phyloP scores from a whole-genome alignment of 2,888 invertebrate species.

The Sinodicranocentrus sp. region DNA sequence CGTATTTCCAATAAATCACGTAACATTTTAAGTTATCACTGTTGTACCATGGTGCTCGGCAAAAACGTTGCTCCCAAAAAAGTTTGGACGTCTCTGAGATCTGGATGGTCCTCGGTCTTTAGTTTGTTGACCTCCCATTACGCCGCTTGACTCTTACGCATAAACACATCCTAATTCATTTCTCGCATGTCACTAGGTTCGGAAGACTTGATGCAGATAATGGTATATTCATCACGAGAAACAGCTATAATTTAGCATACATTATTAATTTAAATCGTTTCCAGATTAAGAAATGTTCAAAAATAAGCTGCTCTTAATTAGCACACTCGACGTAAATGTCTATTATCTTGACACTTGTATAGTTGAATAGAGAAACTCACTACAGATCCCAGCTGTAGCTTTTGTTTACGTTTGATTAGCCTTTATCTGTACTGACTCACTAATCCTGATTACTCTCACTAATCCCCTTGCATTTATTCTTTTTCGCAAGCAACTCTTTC shows the following conservation, averaged over 20 bases:
- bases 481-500: no score
- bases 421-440: no score
- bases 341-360: no score
- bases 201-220: slow-evolving; percentile 34
- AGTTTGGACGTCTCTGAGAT: slow-evolving; percentile 77
- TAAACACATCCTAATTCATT: slow-evolving; percentile 41
- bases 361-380: no score
- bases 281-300: no score
- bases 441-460: no score
- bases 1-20: neutral
- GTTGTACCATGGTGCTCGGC: slow-evolving; percentile 95
- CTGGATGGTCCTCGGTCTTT: slow-evolving; percentile 83
- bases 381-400: no score
- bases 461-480: no score
- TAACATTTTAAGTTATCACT: neutral
- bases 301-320: no score
- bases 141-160: slow-evolving; percentile 24
- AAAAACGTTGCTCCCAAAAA: slow-evolving; percentile 93
- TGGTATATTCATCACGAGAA: slow-evolving; percentile 15
- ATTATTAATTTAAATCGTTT: no score
- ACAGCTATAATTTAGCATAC: neutral
- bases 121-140: slow-evolving; percentile 95
- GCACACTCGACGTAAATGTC: no score
- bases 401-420: no score
- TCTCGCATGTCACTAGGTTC: slow-evolving; percentile 28